These are phyloP conservation scores for Dione vanillae DNA, from an alignment of 2,888 invertebrate genomes.

Conservation along the genomic window DNA sequence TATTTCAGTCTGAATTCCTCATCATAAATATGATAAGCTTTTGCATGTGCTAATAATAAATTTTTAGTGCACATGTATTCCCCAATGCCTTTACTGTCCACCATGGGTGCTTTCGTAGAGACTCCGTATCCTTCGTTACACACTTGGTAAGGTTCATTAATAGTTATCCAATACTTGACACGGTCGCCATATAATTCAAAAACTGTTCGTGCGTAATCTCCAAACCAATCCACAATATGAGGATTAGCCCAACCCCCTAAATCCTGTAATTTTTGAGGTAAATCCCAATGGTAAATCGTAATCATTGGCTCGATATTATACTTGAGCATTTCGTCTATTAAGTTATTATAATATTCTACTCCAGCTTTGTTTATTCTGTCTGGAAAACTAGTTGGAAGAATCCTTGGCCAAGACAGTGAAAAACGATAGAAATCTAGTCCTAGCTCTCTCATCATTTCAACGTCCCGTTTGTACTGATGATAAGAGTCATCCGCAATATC, in stretches of 20 bases:
- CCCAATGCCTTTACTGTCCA: conserved; percentile 64
- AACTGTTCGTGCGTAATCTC: conserved; percentile 64
- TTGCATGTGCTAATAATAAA: conserved; percentile 80
- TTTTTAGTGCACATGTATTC: conserved; percentile 76
- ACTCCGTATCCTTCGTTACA: conserved; percentile 69
- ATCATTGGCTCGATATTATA: conserved; percentile 83
- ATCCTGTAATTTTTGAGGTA: conserved; percentile 57
- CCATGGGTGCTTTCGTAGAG: conserved; percentile 53
- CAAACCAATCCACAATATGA: conserved; percentile 66
- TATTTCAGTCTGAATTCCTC: conserved; percentile 56
- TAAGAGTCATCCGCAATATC: conserved; percentile 83
- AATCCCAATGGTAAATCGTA: conserved; percentile 75
- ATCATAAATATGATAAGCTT: conserved; percentile 64
- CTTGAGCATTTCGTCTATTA: conserved; percentile 79
- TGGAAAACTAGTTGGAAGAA: conserved; percentile 81
- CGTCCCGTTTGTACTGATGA: conserved; percentile 80
- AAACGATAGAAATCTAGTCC: conserved; percentile 76
- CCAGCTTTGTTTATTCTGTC: conserved; percentile 75
- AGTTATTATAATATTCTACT: conserved; percentile 51
- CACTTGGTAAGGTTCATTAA: conserved; percentile 77
- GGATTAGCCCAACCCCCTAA: conserved; percentile 77
- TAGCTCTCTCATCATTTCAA: conserved; percentile 63
- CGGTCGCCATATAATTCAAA: conserved; percentile 70
- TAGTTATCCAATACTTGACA: conserved; percentile 81
- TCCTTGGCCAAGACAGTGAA: conserved; percentile 85